Percentiles rank a stretch among this genome's conserved stretches.
These are phyloP conservation scores for Palythoa heliodiscus DNA, from an alignment of 92 coral and sea anemone species.

Conservation along the genomic window DNA sequence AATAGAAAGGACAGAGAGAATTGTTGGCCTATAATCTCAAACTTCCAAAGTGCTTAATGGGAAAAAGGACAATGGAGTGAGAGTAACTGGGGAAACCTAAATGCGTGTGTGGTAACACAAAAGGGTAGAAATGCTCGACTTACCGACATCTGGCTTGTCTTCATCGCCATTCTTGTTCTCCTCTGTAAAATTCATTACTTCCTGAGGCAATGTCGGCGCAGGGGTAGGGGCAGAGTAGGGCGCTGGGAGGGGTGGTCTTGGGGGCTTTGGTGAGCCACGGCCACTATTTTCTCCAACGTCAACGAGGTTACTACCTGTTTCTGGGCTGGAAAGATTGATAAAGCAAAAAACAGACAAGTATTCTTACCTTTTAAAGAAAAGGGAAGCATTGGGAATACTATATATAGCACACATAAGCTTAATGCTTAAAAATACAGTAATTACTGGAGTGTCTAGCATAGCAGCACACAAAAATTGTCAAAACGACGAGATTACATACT, in stretches of 20 bases:
- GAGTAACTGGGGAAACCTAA: not conserved
- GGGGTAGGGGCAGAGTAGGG: slow-evolving; percentile 17
- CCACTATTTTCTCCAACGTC: slow-evolving; percentile 19
- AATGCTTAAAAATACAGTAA: too few species aligned
- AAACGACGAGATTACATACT: too few species aligned
- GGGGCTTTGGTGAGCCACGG: slow-evolving; percentile 31
- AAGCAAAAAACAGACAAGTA: too few species aligned
- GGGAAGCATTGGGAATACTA: too few species aligned
- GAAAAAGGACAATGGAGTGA: not conserved
- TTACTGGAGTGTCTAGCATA: too few species aligned
- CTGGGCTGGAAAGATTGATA: not conserved
- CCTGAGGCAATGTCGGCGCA: not conserved
- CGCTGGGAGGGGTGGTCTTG: slow-evolving; percentile 25
- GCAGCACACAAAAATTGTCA: too few species aligned
- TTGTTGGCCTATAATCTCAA: too few species aligned
- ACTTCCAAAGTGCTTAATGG: not conserved
- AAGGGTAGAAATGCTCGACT: not conserved
- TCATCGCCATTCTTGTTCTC: slow-evolving; percentile 20
- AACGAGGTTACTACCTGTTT: slow-evolving; percentile 1
- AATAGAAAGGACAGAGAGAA: too few species aligned
- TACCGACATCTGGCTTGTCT: slow-evolving; percentile 24
- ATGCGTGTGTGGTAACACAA: not conserved
- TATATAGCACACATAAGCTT: too few species aligned
- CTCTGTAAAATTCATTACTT: not conserved
- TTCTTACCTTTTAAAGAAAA: too few species aligned